Evolutionary conservation across 1,140 invertebrate species (phyloP).

Genomic region (Lasaia peninsularis): DNA sequence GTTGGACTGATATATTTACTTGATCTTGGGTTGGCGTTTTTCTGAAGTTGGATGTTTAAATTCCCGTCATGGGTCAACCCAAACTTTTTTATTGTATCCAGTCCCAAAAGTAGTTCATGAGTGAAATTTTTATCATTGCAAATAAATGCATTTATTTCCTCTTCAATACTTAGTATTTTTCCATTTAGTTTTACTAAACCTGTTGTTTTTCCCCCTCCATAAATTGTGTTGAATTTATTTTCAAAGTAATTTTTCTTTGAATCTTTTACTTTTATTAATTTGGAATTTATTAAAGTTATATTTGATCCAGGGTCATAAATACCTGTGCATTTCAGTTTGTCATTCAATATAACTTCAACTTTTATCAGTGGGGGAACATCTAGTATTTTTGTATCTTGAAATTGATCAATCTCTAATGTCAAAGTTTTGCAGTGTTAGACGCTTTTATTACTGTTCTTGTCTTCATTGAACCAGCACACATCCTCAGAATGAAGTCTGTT

Average conservation of each 20-base stretch:
- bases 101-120: constrained; percentile 22
- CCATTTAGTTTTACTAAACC: constrained; percentile 23
- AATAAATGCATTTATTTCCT: constrained; percentile 26
- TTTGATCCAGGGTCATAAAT: constrained; percentile 23
- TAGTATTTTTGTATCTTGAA: constrained; percentile 23
- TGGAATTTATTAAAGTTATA: constrained; percentile 27
- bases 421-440: constrained; percentile 8
- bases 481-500: constrained; percentile 20
- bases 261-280: constrained; percentile 18
- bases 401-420: constrained; percentile 17
- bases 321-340: constrained; percentile 18
- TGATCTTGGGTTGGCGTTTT: not conserved
- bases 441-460: constrained; percentile 11
- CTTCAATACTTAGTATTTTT: constrained; percentile 16
- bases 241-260: constrained; percentile 19
- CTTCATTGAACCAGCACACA: constrained; percentile 19
- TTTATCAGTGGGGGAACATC: constrained; percentile 23
- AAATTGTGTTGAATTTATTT: constrained; percentile 21
- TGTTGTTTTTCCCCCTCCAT: constrained; percentile 22
- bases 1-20: not conserved
- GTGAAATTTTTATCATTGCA: constrained; percentile 20
- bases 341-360: constrained; percentile 22
- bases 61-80: constrained; percentile 24
- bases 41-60: constrained; percentile 24
- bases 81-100: constrained; percentile 23